Evolutionary conservation across 2,797 vertebrate genomes (phyloP), one percentile per base, ranked within the genome.

Genomic region (Botia almorhae): DNA sequence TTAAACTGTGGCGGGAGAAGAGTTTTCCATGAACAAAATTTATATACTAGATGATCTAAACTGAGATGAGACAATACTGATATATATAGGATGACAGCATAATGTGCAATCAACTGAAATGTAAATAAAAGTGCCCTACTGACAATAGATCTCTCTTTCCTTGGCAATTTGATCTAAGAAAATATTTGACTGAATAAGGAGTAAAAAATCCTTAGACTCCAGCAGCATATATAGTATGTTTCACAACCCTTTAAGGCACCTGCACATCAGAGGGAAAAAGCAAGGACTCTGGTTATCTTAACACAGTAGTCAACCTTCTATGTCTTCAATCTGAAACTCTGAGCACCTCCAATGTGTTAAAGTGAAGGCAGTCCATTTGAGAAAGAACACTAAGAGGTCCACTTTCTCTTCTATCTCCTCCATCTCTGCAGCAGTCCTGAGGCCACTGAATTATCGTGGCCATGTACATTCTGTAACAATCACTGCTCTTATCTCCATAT

Each of bases 191-290:
- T 63, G 73, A 77, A 64, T 39, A 78, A 51, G 64, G 14, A 14
- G 91, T 23, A 17, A 85, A 92, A 94, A 90, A 46, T 92, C 88
- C 94, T 92, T 43, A 90, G 92, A 93, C 94, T 91, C 87, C 92
- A 94, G 92, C 92, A 94, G 91, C 91, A 91, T 87, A 81, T 65
- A 46, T 46, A 73, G 50, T 48, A 69, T 1, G 39, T 80, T 82
- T 75, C 81, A 29, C 74, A 72, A 48, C 60, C 82, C 79, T 67
- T 86, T 83, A 82, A 73, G 70, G 74, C 53, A 60, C 61, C 65
- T 70, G 65, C 80, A 82, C 65, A 67, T 82, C 56, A 80, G 76
- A 68, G 61, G 78, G 11, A 46, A 43, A 21, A 80, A 79, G 7
- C 33, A 63, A 60, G 53, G 16, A 81, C 19, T 64, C 21, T 1